Evolutionary conservation across 2,888 invertebrate species (phyloP), one percentile per base, ranked within the genome.

Genomic region (Cotesia congregata): DNA sequence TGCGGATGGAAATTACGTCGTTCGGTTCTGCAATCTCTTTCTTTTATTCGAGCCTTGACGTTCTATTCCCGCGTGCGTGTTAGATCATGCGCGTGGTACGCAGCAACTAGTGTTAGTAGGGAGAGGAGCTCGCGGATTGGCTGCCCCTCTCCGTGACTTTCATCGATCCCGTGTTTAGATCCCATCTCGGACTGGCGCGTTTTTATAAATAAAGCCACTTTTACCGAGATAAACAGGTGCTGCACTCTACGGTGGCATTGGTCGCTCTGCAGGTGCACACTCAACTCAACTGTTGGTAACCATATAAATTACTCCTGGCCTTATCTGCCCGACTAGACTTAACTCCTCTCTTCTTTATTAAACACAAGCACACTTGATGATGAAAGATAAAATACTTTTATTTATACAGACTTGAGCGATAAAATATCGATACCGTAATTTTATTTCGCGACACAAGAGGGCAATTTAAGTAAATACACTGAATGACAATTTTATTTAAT

Each of bases 11-110:
- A 83, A 83, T 86, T 85, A 85, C 86, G 83, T 85, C 80, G 65
- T 50, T 12, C 50, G 12, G 50, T 50, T 50, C 76, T 68, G 61
- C 69, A 70, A 59, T 69, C 62, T 74, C 38, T 69, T 68, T 75
- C 65, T 70, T 86, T 86, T 85, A 85, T 86, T 87, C 85, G 84
- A 85, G 86, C 87, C 87, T 87, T 86, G 86, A 85, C 81, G 85
- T 77, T 76, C 9, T 50, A 50, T 50, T 50, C 77, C 69, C 82
- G 84, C 81, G 78, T 78, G 80, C 78, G 78, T 78, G 30, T 64
- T 73, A 80, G 80, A 79, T 80, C 80, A 69, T 79, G 75, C 80
- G 81, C 77, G 76, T 67, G 72, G 75, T 20, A 60, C 17, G n/a
- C 12, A 30, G 3, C 30, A 0, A 30, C 30, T 38, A 30, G 40